Base-by-base conservation (phyloP, 1,140 invertebrate species). In the Papilio dardanus region DNA sequence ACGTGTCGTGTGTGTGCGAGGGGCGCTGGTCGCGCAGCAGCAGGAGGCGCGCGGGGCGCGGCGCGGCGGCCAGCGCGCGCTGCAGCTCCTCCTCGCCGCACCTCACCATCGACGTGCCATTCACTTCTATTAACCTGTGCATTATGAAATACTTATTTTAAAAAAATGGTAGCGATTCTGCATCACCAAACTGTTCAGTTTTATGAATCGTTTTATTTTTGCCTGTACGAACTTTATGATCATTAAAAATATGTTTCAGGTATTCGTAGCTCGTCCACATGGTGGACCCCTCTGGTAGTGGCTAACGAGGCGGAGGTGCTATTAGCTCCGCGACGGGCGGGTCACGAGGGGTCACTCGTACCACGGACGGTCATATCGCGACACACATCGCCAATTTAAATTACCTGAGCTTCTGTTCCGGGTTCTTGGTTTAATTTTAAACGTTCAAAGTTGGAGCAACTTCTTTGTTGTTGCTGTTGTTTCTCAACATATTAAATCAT, bases 111-210 rank as follows among this genome's bases (percentile, higher is more conserved):
- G 96, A 84, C 76, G 96, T 96, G 14, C 97, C 97, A 85, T 98
- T 98, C 50, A 98, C 96, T 90, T 98, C 97, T 77, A 98, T 86
- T 75, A 98, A 94, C 82, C 97, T 97, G 91, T 1, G 77, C 40
- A 14, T 7, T 1, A 46, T 46, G 19, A 7, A 46, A n/a, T 19
- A 46, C 42, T 37, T 1, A 37, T 12, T 46, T 46, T 46, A 19
- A 46, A 1, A 3, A 6, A 46, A n/a, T 7, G 42, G 16, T 46
- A 46, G 16, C 42, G n/a, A 46, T 46, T 24, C 21, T 2, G 2
- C 12, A 10, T 24, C 5, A 50, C 50, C 19, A 24, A 8, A 24
- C 21, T 54, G 19, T 54, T 54, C 46, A 50, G 42, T 14, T 46
- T 46, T 19, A 54, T 24, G 21, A 21, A 21, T 54, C 21, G 8